Evolutionary conservation across 2,113 vertebrate species (phyloP).

Genomic region (Tor tambroides): DNA sequence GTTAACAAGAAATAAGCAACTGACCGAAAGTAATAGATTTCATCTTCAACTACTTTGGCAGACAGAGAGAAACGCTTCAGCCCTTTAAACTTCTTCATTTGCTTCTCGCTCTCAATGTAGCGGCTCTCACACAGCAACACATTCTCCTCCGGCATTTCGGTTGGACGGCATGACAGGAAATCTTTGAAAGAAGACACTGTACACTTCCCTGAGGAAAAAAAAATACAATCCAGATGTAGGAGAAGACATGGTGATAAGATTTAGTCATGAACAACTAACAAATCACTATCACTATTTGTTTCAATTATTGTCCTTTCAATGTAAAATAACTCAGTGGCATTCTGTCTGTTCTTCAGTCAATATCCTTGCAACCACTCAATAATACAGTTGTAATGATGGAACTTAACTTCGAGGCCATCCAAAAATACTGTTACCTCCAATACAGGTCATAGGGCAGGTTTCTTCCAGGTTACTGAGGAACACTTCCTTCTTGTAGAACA

Average conservation of each 20-base stretch:
- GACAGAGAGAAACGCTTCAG: slow-evolving; percentile 96
- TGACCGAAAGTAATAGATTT: slow-evolving; percentile 98
- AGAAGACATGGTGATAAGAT: neutral
- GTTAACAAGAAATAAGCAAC: neutral
- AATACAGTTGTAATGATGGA: neutral
- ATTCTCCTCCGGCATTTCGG: slow-evolving; percentile 93
- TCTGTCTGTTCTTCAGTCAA: neutral
- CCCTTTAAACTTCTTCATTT: slow-evolving; percentile 99
- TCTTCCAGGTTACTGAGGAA: slow-evolving; percentile 98
- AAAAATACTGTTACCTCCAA: slow-evolving; percentile 82
- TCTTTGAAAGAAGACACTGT: slow-evolving; percentile 96
- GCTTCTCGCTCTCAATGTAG: slow-evolving; percentile 97
- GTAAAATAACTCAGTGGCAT: neutral
- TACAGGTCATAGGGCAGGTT: slow-evolving; percentile 94
- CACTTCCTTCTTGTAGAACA: slow-evolving; percentile 99
- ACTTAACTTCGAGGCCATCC: neutral
- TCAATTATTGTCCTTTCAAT: neutral
- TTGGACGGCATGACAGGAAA: slow-evolving; percentile 95
- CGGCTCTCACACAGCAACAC: slow-evolving; percentile 97
- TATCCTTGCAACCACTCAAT: neutral
- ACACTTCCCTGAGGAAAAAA: slow-evolving; percentile 85
- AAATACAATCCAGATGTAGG: neutral
- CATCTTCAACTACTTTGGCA: slow-evolving; percentile 97
- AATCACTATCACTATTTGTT: neutral
- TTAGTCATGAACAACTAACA: too few species aligned